Evolutionary conservation across 2,113 vertebrate genomes (phyloP).

Genomic region (Ia io): DNA sequence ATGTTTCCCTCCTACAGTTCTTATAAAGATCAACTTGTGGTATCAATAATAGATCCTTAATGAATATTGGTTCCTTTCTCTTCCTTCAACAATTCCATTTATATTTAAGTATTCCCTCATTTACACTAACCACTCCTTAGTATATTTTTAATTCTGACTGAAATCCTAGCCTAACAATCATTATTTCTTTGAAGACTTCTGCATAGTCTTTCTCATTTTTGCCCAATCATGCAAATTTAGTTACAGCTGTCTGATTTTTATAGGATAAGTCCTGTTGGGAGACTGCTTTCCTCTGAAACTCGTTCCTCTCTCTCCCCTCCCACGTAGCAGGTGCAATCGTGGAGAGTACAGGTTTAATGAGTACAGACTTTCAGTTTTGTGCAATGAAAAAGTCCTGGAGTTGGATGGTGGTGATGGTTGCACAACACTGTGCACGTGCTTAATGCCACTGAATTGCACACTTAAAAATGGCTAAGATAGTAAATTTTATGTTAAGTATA

Average conservation of each 20-base stretch:
- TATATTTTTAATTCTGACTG: neutral
- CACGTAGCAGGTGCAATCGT: neutral
- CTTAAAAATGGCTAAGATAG: neutral
- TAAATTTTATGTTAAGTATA: neutral
- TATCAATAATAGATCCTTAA: neutral
- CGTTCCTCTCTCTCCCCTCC: neutral
- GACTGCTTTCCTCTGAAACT: neutral
- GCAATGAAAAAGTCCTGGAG: neutral
- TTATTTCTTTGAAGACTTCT: neutral
- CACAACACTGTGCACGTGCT: neutral
- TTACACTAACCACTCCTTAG: neutral
- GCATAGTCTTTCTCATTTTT: neutral
- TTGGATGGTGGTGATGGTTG: neutral
- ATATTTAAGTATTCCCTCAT: neutral
- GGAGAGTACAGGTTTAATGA: neutral
- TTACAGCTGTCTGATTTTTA: neutral
- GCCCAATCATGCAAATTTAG: neutral
- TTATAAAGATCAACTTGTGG: neutral
- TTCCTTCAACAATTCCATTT: neutral
- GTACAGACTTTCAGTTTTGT: neutral
- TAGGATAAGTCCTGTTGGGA: neutral
- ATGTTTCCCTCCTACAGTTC: neutral
- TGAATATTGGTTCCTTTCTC: neutral
- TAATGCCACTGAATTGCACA: neutral
- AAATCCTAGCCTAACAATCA: neutral